Percentiles rank a stretch among this genome's conserved stretches.
These are phyloP conservation scores for Drosophila prosaltans DNA, from an alignment of 1,140 invertebrate genomes.

Conservation along the genomic window DNA sequence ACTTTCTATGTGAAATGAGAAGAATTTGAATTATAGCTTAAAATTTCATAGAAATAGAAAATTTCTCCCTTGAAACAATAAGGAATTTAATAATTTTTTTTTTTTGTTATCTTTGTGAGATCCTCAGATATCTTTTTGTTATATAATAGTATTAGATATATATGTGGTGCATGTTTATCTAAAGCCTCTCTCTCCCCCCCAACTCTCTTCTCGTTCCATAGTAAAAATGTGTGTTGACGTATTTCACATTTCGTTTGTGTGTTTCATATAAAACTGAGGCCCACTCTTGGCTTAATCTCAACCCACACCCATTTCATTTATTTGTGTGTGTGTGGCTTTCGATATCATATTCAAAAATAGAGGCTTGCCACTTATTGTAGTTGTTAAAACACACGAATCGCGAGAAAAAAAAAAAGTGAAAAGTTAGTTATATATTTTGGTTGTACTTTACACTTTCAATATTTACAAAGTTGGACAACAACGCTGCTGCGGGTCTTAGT, in stretches of 20 bases:
- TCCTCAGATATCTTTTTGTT: too few species aligned
- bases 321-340: not conserved
- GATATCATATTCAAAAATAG: conserved; percentile 8
- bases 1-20: not conserved
- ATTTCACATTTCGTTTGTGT: not conserved
- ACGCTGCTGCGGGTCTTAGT: conserved; percentile 21
- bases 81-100: too few species aligned
- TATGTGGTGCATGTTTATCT: too few species aligned
- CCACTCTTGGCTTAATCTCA: not conserved
- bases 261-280: not conserved
- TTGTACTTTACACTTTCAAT: conserved; percentile 52
- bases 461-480: conserved; percentile 43
- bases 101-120: not conserved
- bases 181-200: too few species aligned
- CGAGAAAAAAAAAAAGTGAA: not conserved
- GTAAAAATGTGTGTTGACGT: not conserved
- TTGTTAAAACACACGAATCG: conserved; percentile 7
- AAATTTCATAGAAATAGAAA: too few species aligned
- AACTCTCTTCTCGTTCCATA: not conserved
- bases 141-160: too few species aligned
- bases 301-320: not conserved
- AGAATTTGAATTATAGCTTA: too few species aligned
- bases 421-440: not conserved
- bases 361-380: conserved; percentile 2
- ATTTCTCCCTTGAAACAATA: not conserved